A percentile compares a stretch with the other conserved stretches of the same genome.
Conservation (phyloP, 2,888 invertebrate genomes). For the Crematogaster levior region DNA sequence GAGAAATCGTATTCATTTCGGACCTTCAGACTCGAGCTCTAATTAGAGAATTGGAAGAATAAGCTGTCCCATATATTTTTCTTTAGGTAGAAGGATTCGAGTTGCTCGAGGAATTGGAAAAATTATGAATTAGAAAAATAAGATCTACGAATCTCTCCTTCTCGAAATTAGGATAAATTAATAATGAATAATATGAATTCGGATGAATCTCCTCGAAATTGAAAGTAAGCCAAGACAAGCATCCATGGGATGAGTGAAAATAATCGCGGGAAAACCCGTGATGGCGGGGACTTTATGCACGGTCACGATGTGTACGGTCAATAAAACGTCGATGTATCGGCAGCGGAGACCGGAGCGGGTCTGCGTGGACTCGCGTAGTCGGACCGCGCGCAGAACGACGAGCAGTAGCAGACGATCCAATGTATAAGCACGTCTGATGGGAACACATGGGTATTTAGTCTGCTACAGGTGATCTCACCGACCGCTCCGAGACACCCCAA, state of each 20-base stretch:
- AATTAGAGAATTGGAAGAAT: background rate
- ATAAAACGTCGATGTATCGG: conserved; percentile 47
- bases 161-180: no score
- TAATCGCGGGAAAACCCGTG: background rate
- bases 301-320: conserved; percentile 32
- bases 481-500: background rate
- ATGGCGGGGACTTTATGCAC: conserved; percentile 15
- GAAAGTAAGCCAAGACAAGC: no score
- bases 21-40: no score
- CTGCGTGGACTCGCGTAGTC: conserved; percentile 4
- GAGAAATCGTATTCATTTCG: background rate
- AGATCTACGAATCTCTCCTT: no score
- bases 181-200: no score
- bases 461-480: conserved; percentile 35
- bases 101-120: no score
- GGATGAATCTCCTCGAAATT: no score
- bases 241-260: no score
- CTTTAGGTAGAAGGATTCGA: no score
- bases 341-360: background rate
- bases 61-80: background rate
- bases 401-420: conserved; percentile 42
- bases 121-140: no score
- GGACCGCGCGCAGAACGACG: conserved; percentile 3
- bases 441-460: conserved; percentile 52
- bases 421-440: conserved; percentile 41